These are phyloP conservation scores for Phyllostomus discolor DNA, from an alignment of 2,113 vertebrate species.

Conservation along the genomic window DNA sequence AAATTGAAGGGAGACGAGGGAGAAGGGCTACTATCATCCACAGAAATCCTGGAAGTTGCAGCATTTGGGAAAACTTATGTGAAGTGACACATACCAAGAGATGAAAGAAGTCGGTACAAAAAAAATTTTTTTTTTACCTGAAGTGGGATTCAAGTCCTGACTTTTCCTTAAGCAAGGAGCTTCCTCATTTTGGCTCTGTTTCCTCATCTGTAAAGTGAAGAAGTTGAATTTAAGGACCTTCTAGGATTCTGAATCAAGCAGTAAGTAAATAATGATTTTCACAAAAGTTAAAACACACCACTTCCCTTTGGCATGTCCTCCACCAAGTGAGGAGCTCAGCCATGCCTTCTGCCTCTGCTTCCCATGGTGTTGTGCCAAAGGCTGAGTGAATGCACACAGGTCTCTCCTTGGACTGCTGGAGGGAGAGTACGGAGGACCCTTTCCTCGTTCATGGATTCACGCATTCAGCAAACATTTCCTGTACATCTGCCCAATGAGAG, in stretches of 20 bases:
- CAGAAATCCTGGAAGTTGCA: not conserved
- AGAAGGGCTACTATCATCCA: not conserved
- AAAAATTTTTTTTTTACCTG: not conserved
- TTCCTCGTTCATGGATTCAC: not conserved
- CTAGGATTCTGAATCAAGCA: not conserved
- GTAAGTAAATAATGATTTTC: not conserved
- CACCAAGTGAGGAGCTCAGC: not conserved
- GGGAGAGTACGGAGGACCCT: not conserved
- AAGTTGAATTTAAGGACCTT: not conserved
- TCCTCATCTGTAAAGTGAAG: not conserved
- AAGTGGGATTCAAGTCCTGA: not conserved
- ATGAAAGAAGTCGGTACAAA: not conserved
- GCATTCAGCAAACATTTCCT: not conserved
- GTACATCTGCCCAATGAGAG: not conserved
- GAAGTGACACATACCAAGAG: not conserved
- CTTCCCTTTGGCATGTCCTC: not conserved
- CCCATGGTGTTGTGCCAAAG: not conserved
- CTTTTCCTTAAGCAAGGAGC: not conserved
- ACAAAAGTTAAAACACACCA: not conserved
- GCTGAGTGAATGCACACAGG: no score
- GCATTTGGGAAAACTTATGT: not conserved
- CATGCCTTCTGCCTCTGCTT: not conserved
- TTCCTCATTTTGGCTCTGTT: not conserved
- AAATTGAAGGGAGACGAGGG: not conserved
- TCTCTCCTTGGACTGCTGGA: not conserved